Conservation (phyloP, 2,888 invertebrate species). For the Taphrorychus bicolor region DNA sequence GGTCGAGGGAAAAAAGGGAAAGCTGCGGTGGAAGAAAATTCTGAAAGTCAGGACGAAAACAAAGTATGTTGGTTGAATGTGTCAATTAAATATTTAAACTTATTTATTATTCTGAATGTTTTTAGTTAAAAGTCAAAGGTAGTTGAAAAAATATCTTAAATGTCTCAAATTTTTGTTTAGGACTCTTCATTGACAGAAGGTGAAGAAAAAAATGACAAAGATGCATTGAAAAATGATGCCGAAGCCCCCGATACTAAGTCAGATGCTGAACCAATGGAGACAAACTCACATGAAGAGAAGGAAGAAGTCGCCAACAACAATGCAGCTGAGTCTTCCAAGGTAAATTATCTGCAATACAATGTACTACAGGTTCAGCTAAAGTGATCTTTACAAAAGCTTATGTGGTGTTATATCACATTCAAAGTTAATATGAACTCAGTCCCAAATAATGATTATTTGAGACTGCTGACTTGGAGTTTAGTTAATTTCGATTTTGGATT, state of each 20-base stretch:
- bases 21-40: slow-evolving; percentile 51
- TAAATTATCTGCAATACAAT: slow-evolving; percentile 24
- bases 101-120: not conserved
- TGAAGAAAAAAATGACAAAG: slow-evolving; percentile 37
- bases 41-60: slow-evolving; percentile 54
- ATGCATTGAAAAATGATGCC: slow-evolving; percentile 23
- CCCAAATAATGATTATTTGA: no score
- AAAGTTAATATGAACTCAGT: not conserved
- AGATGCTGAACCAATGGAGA: slow-evolving; percentile 49
- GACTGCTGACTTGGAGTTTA: no score
- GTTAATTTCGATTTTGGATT: no score
- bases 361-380: no score
- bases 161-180: slow-evolving; percentile 5
- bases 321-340: slow-evolving; percentile 50
- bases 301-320: slow-evolving; percentile 54
- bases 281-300: slow-evolving; percentile 54
- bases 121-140: no score
- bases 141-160: no score
- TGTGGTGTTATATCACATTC: no score
- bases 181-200: slow-evolving; percentile 26
- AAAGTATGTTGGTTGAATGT: slow-evolving; percentile 51
- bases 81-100: not conserved
- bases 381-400: no score
- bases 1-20: slow-evolving; percentile 56
- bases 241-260: slow-evolving; percentile 51